Conservation (phyloP, 1,140 invertebrate species). For the Diabrotica undecimpunctata region DNA sequence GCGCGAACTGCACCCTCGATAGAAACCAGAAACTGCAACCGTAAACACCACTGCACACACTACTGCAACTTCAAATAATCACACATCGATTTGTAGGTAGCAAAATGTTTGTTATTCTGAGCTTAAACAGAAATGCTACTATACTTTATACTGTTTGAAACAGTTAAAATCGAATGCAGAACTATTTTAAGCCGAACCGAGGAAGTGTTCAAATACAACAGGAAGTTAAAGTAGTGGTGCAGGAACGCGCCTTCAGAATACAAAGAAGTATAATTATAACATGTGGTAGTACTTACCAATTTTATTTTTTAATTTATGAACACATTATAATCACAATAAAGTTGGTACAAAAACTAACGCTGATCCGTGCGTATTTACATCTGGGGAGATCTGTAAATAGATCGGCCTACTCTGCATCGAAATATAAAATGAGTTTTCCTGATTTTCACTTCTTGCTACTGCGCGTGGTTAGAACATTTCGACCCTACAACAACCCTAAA, state of each 20-base stretch:
- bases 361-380: not conserved
- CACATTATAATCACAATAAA: constrained; percentile 3
- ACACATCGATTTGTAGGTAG: not conserved
- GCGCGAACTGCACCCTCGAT: not conserved
- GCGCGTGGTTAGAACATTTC: not conserved
- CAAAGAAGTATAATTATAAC: not conserved
- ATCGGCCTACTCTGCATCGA: not conserved
- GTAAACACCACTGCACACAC: not conserved
- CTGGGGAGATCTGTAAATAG: not conserved
- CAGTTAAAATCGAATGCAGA: not conserved
- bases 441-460: not conserved
- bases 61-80: not conserved
- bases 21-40: not conserved
- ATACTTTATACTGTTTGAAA: not conserved
- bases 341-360: not conserved
- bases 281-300: not conserved
- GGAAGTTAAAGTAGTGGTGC: not conserved
- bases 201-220: not conserved
- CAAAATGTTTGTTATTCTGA: not conserved
- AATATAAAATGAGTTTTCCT: constrained; percentile 3
- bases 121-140: not conserved
- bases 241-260: not conserved
- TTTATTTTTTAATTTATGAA: not conserved
- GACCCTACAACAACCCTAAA: not conserved
- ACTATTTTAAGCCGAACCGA: not conserved